A percentile compares a stretch with the other conserved stretches of the same genome.
Conservation (phyloP, 2,888 invertebrate species). For the Ectemnius continuus region DNA sequence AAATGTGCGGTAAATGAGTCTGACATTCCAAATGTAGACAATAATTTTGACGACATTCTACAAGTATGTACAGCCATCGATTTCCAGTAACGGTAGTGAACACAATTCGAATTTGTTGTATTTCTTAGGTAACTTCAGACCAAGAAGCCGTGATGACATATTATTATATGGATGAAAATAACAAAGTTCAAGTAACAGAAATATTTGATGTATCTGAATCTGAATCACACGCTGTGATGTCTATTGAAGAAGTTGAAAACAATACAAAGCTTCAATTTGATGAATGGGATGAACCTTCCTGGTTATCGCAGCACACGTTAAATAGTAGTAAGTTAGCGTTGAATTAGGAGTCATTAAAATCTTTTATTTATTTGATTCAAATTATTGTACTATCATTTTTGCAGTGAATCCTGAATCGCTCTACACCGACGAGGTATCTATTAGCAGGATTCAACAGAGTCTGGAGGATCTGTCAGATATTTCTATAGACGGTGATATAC, state of each 20-base stretch:
- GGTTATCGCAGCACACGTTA: conserved; percentile 68
- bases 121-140: conserved; percentile 86
- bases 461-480: conserved; percentile 78
- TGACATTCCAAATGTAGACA: conserved; percentile 73
- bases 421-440: conserved; percentile 43
- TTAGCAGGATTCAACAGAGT: conserved; percentile 65
- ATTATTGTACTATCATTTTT: conserved; percentile 13
- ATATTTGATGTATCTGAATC: conserved; percentile 92
- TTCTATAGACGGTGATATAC: conserved; percentile 80
- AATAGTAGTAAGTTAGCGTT: conserved; percentile 61
- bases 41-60: conserved; percentile 81
- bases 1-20: conserved; percentile 73
- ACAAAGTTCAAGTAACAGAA: conserved; percentile 92
- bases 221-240: conserved; percentile 83
- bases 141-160: conserved; percentile 94
- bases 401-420: conserved; percentile 63
- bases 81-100: conserved; percentile 12
- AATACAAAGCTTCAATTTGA: conserved; percentile 85
- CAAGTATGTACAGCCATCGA: conserved; percentile 68
- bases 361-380: conserved; percentile 4
- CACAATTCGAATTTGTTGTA: conserved; percentile 60
- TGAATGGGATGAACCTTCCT: conserved; percentile 80
- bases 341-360: background rate
- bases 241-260: conserved; percentile 81
- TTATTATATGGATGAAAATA: conserved; percentile 93